These are phyloP conservation scores for Parazoanthus darwini DNA, from an alignment of 92 coral and sea anemone species.

Conservation along the genomic window DNA sequence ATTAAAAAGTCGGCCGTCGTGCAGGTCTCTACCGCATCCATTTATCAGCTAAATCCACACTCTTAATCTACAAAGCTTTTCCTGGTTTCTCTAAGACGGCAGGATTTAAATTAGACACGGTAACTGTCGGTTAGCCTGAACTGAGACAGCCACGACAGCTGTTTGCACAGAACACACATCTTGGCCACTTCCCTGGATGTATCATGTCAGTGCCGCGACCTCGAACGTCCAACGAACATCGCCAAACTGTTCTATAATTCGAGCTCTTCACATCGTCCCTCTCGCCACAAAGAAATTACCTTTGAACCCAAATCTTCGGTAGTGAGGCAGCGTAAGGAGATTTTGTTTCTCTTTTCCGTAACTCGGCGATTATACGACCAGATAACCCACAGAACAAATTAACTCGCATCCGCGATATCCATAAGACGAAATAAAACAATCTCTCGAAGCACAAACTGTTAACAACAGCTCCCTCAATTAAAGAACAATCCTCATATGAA, in stretches of 20 bases:
- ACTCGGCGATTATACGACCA: slow-evolving; percentile 34
- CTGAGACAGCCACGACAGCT: slow-evolving; percentile 39
- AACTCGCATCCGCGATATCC: slow-evolving; percentile 39
- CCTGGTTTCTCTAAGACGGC: slow-evolving; percentile 12
- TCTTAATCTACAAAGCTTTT: slow-evolving; percentile 7
- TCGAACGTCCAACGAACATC: background rate
- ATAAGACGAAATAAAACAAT: slow-evolving; percentile 39
- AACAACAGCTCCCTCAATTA: slow-evolving; percentile 5
- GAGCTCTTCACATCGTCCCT: background rate
- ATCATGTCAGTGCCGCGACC: slow-evolving; percentile 19
- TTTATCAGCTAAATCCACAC: background rate
- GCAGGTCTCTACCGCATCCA: slow-evolving; percentile 28
- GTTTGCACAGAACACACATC: slow-evolving; percentile 35
- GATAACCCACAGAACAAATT: slow-evolving; percentile 42
- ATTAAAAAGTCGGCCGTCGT: slow-evolving; percentile 43
- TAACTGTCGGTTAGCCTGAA: slow-evolving; percentile 23
- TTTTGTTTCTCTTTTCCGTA: slow-evolving; percentile 33
- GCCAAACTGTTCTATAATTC: background rate
- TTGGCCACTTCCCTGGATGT: slow-evolving; percentile 37
- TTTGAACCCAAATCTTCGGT: slow-evolving; percentile 14
- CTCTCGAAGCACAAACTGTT: slow-evolving; percentile 8
- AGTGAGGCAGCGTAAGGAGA: slow-evolving; percentile 19
- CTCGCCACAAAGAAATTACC: slow-evolving; percentile 7
- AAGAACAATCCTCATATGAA: background rate
- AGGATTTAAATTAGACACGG: slow-evolving; percentile 17